Evolutionary conservation across 2,113 vertebrate genomes (phyloP).

Genomic region (Pachycephala philippinensis): DNA sequence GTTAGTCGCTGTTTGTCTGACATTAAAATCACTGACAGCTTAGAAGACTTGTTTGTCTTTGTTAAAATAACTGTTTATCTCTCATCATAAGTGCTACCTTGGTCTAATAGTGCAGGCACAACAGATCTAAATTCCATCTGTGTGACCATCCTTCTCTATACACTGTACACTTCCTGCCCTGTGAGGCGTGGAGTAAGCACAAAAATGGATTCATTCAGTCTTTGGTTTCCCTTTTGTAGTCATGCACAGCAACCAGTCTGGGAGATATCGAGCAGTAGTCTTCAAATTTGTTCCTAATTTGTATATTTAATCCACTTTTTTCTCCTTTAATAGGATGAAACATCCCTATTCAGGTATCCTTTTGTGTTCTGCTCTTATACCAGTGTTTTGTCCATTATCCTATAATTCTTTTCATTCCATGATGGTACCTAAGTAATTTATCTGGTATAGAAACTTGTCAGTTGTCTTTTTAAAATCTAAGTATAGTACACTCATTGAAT

Average conservation of each 20-base stretch:
- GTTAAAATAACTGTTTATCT: slow-evolving; percentile 38
- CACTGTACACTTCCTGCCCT: neutral
- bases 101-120: neutral
- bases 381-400: neutral
- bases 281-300: neutral
- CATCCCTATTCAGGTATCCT: neutral
- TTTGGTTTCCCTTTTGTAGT: neutral
- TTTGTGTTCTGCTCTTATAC: neutral
- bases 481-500: neutral
- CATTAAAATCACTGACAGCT: neutral
- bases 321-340: neutral
- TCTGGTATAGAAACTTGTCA: neutral
- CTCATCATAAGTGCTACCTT: neutral
- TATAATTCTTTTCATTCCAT: neutral
- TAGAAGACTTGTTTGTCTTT: slow-evolving; percentile 1
- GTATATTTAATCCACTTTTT: neutral
- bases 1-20: slow-evolving; percentile 16
- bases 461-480: neutral
- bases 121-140: neutral
- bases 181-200: neutral
- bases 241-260: neutral
- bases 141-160: neutral
- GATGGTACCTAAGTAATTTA: neutral
- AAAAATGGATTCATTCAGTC: neutral
- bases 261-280: neutral